phyloP scores from a whole-genome alignment of 2,113 vertebrate species.

The Dicaeum eximium region DNA sequence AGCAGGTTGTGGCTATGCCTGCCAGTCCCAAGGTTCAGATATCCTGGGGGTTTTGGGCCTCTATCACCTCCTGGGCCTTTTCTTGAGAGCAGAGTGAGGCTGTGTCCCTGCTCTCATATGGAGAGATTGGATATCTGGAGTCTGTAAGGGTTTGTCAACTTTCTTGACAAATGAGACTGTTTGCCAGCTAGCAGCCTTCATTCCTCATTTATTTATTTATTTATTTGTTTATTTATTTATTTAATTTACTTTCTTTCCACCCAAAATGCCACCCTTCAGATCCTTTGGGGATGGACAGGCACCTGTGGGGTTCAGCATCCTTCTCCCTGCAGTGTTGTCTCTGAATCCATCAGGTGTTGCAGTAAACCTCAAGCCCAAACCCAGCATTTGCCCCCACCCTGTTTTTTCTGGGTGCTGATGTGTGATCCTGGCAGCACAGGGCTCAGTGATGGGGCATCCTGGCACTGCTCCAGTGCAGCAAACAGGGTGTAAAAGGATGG shows the following conservation, averaged over 20 bases:
- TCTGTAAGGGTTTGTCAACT: neutral
- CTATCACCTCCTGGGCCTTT: neutral
- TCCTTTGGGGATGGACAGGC: neutral
- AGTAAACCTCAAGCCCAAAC: neutral
- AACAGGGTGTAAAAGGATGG: neutral
- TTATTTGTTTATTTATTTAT: neutral
- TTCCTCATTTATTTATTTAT: neutral
- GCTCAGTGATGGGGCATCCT: neutral
- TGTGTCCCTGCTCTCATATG: rapidly evolving
- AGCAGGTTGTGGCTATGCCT: neutral
- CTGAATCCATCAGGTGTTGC: neutral
- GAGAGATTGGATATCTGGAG: neutral
- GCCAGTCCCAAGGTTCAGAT: neutral
- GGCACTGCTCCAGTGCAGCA: rapidly evolving
- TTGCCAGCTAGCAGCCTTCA: neutral
- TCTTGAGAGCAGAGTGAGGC: neutral
- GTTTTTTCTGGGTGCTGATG: neutral
- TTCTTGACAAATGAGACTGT: neutral
- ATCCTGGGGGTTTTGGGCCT: neutral
- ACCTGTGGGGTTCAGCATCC: neutral
- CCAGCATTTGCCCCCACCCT: neutral
- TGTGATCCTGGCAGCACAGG: neutral
- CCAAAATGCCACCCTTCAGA: neutral
- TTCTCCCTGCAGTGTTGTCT: neutral
- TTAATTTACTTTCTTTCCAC: neutral